phyloP scores from a whole-genome alignment of 2,888 invertebrate genomes.

The Andricus quercusramuli region DNA sequence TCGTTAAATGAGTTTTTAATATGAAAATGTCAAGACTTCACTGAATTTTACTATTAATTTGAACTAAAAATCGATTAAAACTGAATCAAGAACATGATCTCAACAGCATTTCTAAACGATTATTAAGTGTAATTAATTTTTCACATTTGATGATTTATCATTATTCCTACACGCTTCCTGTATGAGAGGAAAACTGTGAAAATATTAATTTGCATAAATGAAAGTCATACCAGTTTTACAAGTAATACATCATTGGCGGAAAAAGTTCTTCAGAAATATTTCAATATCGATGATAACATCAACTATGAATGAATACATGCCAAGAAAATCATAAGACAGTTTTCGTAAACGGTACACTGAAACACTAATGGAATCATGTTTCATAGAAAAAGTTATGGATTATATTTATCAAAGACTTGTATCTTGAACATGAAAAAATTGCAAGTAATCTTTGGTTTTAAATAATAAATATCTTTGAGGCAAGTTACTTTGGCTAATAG shows the following conservation, averaged over 20 bases:
- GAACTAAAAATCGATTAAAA: not conserved
- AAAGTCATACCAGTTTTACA: conserved; percentile 33
- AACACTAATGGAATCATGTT: conserved; percentile 9
- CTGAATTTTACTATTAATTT: not conserved
- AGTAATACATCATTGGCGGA: conserved; percentile 25
- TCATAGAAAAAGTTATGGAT: conserved; percentile 1
- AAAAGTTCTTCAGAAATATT: conserved; percentile 19
- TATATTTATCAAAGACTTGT: conserved; percentile 21
- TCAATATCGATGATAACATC: conserved; percentile 32
- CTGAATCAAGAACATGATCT: not conserved
- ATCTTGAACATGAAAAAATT: conserved; percentile 9
- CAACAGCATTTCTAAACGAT: conserved; percentile 1
- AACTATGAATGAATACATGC: conserved; percentile 13
- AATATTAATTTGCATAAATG: conserved; percentile 33
- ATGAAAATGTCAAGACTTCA: not conserved
- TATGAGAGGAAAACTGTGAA: conserved; percentile 18
- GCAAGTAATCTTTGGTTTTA: not conserved
- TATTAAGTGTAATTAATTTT: not conserved
- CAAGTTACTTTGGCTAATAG: not conserved
- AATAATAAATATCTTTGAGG: not conserved
- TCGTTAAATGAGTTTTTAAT: not conserved
- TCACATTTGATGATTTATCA: conserved; percentile 4
- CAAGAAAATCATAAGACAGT: conserved; percentile 17
- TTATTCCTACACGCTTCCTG: conserved; percentile 19
- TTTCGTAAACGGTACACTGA: conserved; percentile 22